Conservation (phyloP, 1,140 invertebrate species). For the Vollenhovia emeryi region DNA sequence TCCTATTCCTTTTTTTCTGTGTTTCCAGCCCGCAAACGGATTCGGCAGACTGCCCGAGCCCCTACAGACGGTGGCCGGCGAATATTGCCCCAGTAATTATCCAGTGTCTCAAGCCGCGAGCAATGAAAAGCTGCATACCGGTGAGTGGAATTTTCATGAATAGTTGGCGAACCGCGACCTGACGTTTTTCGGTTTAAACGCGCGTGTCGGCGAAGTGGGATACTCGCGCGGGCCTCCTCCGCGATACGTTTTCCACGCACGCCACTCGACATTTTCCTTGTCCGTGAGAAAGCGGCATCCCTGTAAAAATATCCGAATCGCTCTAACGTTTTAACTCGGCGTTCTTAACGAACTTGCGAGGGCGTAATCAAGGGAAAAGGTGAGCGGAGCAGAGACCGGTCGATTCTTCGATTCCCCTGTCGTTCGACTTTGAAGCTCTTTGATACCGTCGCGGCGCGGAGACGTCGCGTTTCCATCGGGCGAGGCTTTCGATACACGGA, state of each 20-base stretch:
- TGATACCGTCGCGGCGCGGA: constrained; percentile 64
- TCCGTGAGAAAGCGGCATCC: neutral
- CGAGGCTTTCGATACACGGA: constrained; percentile 44
- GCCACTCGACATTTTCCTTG: neutral
- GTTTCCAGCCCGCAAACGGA: constrained; percentile 74
- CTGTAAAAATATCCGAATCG: neutral
- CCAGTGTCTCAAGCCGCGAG: constrained; percentile 48
- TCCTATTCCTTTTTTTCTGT: neutral
- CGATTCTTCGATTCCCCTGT: constrained; percentile 45
- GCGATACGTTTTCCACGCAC: neutral
- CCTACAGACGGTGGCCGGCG: constrained; percentile 50
- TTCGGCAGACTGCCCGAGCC: constrained; percentile 74
- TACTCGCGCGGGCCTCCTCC: too few species aligned
- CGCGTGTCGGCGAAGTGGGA: neutral
- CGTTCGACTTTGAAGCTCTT: constrained; percentile 69
- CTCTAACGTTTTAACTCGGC: neutral
- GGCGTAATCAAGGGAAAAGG: constrained; percentile 55
- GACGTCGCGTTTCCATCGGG: constrained; percentile 55
- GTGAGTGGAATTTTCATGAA: constrained; percentile 60
- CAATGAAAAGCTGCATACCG: constrained; percentile 66
- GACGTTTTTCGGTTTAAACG: constrained; percentile 28
- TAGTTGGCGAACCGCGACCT: neutral
- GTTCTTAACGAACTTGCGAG: constrained; percentile 39
- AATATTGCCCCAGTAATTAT: constrained; percentile 68
- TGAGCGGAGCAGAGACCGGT: constrained; percentile 52